These are phyloP conservation scores for Patella vulgata DNA, from an alignment of 1,140 invertebrate species.

Conservation along the genomic window DNA sequence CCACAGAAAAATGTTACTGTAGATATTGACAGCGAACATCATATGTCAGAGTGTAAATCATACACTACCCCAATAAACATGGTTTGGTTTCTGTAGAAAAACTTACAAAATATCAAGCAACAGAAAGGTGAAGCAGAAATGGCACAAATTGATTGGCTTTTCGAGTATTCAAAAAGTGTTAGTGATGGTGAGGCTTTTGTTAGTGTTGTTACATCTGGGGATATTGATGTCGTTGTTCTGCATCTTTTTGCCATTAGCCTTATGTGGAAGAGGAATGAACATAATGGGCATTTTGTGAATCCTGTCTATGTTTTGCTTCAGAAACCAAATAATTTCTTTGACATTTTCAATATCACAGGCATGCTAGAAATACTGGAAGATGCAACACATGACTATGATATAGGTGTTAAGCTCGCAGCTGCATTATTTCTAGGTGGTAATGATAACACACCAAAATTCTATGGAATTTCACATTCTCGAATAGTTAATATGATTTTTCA, in stretches of 20 bases:
- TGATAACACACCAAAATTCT: constrained; percentile 21
- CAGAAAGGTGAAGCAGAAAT: constrained; percentile 17
- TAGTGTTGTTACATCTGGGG: constrained; percentile 18
- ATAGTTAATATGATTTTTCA: not conserved
- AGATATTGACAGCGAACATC: constrained; percentile 14
- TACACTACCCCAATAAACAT: constrained; percentile 6
- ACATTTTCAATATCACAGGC: constrained; percentile 15
- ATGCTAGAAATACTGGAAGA: constrained; percentile 10
- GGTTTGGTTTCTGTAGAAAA: not conserved
- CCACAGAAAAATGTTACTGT: too few species aligned
- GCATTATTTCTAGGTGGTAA: constrained; percentile 20
- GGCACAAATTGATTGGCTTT: constrained; percentile 10
- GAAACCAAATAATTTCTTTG: not conserved
- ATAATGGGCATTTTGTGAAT: not conserved
- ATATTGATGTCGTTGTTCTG: constrained; percentile 16
- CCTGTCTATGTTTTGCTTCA: constrained; percentile 4
- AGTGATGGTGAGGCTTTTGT: not conserved
- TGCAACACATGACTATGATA: not conserved
- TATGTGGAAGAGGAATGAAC: not conserved
- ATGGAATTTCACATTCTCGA: not conserved
- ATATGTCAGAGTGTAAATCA: not conserved
- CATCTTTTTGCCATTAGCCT: constrained; percentile 7
- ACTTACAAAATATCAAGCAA: constrained; percentile 8
- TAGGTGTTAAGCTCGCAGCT: constrained; percentile 13
- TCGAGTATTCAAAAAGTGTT: not conserved